Evolutionary conservation across 2,888 invertebrate species (phyloP).

Genomic region (Ormyrus labotus): DNA sequence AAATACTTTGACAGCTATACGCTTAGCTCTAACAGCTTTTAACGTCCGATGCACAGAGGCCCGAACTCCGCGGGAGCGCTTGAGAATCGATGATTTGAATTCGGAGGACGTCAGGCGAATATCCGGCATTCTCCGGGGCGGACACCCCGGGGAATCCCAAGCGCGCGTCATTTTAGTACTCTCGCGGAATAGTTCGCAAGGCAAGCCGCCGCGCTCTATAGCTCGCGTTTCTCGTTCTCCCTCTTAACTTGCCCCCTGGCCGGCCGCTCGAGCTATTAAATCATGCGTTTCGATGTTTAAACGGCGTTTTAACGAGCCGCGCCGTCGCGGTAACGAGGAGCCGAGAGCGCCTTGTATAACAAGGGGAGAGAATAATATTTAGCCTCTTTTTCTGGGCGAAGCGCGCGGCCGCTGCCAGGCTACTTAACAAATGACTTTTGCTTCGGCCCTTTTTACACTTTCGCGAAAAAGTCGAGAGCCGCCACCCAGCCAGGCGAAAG

Average conservation of each 20-base stretch:
- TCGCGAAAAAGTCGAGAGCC: slow-evolving; percentile 30
- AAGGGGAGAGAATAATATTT: not conserved
- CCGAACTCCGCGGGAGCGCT: not conserved
- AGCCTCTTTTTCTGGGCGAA: slow-evolving; percentile 22
- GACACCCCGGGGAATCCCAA: not conserved
- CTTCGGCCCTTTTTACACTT: slow-evolving; percentile 44
- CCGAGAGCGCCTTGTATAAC: slow-evolving; percentile 18
- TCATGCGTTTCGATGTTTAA: not conserved
- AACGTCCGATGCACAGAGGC: not conserved
- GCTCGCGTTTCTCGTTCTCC: not conserved
- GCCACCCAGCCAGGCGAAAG: not conserved
- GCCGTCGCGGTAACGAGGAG: not conserved
- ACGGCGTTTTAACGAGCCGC: not conserved
- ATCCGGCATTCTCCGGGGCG: slow-evolving; percentile 9
- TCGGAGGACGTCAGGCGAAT: slow-evolving; percentile 7
- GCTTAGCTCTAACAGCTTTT: not conserved
- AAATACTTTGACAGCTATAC: not conserved
- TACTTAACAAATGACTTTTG: slow-evolving; percentile 54
- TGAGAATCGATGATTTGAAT: slow-evolving; percentile 16
- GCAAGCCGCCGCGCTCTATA: not conserved
- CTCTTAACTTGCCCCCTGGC: too few relatives aligned
- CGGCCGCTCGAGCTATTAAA: not conserved
- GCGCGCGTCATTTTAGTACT: slow-evolving; percentile 28
- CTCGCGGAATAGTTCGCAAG: slow-evolving; percentile 14
- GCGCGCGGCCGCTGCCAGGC: not conserved